Evolutionary conservation across 2,113 vertebrate species (phyloP).

Genomic region (Dipodomys ordii): DNA sequence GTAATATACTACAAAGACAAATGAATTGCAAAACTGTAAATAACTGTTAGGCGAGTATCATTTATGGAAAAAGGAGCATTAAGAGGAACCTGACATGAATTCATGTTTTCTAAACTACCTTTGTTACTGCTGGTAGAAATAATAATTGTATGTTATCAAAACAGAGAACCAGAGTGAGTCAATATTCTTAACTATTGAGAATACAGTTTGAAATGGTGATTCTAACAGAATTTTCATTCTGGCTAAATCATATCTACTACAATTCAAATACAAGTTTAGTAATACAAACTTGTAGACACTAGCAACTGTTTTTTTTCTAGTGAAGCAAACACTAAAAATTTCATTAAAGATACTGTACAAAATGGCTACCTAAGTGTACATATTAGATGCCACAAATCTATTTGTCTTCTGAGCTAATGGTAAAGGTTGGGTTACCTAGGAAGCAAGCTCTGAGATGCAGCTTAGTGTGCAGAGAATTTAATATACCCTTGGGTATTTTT

Average conservation of each 20-base stretch:
- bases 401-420: conserved; percentile 49
- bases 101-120: not conserved
- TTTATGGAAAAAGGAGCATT: no score
- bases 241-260: not conserved
- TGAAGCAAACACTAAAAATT: conserved; percentile 11
- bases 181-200: not conserved
- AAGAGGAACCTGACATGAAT: not conserved
- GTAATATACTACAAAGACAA: not conserved
- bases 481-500: not conserved
- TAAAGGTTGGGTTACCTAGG: not conserved
- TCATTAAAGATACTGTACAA: not conserved
- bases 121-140: not conserved
- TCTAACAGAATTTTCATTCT: conserved; percentile 45
- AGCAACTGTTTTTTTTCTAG: conserved; percentile 53
- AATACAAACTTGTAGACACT: not conserved
- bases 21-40: not conserved
- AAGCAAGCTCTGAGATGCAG: not conserved
- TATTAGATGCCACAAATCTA: not conserved
- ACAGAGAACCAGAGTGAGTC: not conserved
- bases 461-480: not conserved
- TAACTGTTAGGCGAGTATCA: not conserved
- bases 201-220: not conserved
- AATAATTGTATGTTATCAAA: not conserved
- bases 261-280: not conserved
- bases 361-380: not conserved